Conservation (phyloP, 2,888 invertebrate genomes). For the Deroplatys truncata region DNA sequence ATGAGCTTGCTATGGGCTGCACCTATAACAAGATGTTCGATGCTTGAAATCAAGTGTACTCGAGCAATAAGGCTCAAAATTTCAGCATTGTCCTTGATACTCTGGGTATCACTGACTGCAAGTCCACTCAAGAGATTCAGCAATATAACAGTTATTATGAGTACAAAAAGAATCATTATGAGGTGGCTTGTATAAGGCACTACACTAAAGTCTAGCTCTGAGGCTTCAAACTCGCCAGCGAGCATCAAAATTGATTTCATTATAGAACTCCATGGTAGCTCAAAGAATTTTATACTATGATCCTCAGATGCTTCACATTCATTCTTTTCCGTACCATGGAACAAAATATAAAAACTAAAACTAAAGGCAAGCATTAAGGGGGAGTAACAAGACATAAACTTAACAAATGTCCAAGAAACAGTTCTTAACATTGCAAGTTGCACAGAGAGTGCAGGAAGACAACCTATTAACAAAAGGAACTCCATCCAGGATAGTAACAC, state of each 20-base stretch:
- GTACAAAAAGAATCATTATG: background rate
- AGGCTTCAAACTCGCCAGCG: conserved; percentile 2
- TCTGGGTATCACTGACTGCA: background rate
- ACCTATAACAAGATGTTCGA: background rate
- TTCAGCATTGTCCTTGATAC: conserved; percentile 4
- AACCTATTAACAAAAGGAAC: background rate
- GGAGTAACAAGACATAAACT: conserved; percentile 3
- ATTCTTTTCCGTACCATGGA: background rate
- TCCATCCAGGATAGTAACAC: background rate
- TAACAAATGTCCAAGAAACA: background rate
- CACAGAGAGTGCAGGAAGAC: background rate
- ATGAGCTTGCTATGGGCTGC: background rate
- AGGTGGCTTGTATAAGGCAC: background rate
- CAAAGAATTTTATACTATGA: background rate
- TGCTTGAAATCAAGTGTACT: background rate
- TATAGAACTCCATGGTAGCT: background rate
- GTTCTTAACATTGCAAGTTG: background rate
- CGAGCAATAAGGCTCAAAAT: conserved; percentile 3
- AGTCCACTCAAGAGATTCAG: conserved; percentile 5
- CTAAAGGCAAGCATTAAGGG: background rate
- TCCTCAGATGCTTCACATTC: background rate
- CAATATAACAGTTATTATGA: background rate
- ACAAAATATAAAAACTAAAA: background rate
- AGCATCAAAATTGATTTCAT: background rate
- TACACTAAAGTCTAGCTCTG: background rate